Base-by-base conservation (phyloP, 2,113 vertebrate species). In the Podilymbus podiceps region DNA sequence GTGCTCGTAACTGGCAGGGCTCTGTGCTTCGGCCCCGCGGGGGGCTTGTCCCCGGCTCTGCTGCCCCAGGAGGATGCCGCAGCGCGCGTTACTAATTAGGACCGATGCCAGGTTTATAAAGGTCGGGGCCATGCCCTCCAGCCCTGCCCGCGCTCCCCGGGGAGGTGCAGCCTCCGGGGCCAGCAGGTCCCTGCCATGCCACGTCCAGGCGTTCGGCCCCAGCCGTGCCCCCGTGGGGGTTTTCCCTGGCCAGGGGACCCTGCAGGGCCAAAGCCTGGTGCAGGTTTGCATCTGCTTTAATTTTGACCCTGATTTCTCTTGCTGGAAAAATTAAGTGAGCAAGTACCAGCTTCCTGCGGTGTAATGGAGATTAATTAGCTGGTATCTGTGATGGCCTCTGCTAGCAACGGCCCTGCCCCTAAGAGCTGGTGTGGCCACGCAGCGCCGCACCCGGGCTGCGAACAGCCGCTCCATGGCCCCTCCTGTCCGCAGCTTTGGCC, bases 361-460 rank as follows among this genome's bases (percentile, higher is more conserved):
- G 21, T 46, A 12, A 22, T 3, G 4, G 68, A 30, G 52, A 17
- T 35, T 19, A 46, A 7, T 8, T 24, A 56, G 52, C 16, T 47
- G 6, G 31, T 52, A 19, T 19, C 23, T 8, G 1, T 2, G 1
- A 2, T 6, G 67, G 42, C 27, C 38, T n/a, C 42, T 7, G 18
- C 24, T 4, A 9, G 71, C 2, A 80, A 6, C 46, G 56, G 47
- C 50, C 35, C 50, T 35, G 60, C 13, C 40, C 3, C 44, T 11
- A 3, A 23, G 3, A 0, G n/a, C 24, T 23, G 8, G 63, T 3
- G 33, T 24, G 49, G 49, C 47, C 25, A 0, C 2, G 9, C 33
- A 21, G 75, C 0, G 58, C 52, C 27, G 64, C 22, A 13, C 17
- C 21, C 5, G 16, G 5, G 55, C 75, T 22, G 3, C 2, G 1